These are phyloP conservation scores for Procavia capensis DNA, from an alignment of 2,113 vertebrate species.

Conservation along the genomic window DNA sequence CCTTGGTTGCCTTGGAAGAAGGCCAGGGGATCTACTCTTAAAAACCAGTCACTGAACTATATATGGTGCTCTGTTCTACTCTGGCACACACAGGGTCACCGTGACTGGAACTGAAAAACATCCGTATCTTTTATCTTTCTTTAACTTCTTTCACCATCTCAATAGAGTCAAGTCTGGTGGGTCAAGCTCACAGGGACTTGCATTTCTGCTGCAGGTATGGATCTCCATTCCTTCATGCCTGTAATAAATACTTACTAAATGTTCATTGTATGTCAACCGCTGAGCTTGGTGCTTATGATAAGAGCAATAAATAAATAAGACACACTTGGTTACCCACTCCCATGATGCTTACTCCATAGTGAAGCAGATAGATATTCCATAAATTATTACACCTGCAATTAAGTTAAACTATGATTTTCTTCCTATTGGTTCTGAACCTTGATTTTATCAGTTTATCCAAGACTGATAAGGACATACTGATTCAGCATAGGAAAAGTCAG, in stretches of 20 bases:
- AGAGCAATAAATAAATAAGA: neutral
- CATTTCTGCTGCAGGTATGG: neutral
- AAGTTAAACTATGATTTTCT: neutral
- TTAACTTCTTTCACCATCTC: neutral
- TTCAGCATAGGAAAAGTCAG: neutral
- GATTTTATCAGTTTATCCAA: constrained; percentile 32
- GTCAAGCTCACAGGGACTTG: neutral
- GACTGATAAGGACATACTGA: neutral
- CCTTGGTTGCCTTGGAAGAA: neutral
- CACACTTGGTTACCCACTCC: neutral
- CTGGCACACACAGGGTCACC: neutral
- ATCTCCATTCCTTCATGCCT: neutral
- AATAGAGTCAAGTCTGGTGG: neutral
- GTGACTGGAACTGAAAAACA: neutral
- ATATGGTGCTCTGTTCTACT: neutral
- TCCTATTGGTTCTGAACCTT: constrained; percentile 10
- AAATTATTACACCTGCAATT: constrained; percentile 12
- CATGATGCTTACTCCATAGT: neutral
- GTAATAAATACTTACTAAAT: constrained; percentile 22
- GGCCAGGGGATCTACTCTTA: neutral
- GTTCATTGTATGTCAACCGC: neutral
- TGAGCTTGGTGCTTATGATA: neutral
- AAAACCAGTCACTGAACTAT: neutral
- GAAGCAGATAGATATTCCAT: neutral
- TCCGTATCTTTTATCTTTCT: neutral